A percentile compares a stretch with the other conserved stretches of the same genome.
Evolutionary conservation across 2,797 vertebrate species (phyloP).

Genomic region (Sebastes matsubarae): DNA sequence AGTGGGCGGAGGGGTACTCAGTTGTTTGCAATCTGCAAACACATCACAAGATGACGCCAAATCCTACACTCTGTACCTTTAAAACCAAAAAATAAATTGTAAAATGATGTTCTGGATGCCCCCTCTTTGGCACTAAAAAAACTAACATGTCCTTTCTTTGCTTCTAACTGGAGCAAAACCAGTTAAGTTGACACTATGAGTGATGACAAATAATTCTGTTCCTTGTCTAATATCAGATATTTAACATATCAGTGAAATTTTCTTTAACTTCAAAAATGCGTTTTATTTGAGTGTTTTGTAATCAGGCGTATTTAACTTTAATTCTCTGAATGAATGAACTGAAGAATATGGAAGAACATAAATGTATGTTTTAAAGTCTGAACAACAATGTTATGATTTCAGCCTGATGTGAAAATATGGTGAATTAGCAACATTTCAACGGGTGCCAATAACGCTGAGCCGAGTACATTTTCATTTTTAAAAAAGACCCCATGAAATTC

Average conservation of each 20-base stretch:
- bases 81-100: background rate
- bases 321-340: background rate
- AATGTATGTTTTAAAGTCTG: background rate
- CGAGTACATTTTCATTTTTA: constrained; percentile 11
- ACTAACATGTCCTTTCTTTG: background rate
- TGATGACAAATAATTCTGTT: background rate
- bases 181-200: background rate
- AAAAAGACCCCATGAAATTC: background rate
- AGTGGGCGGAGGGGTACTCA: no score
- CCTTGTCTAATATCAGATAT: constrained; percentile 12
- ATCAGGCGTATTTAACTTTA: background rate
- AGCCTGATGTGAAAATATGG: background rate
- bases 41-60: no score
- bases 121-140: background rate
- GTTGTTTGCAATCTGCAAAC: no score
- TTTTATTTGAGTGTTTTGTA: background rate
- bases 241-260: constrained; percentile 12
- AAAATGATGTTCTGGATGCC: background rate
- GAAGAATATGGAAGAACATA: background rate
- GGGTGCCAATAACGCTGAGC: constrained; percentile 9
- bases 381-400: background rate
- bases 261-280: background rate
- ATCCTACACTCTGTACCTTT: no score
- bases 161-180: constrained; percentile 10
- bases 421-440: constrained; percentile 6